Evolutionary conservation across 2,797 vertebrate species (phyloP), one percentile per base, ranked within the genome.

Genomic region (Gymnothorax reevesii): DNA sequence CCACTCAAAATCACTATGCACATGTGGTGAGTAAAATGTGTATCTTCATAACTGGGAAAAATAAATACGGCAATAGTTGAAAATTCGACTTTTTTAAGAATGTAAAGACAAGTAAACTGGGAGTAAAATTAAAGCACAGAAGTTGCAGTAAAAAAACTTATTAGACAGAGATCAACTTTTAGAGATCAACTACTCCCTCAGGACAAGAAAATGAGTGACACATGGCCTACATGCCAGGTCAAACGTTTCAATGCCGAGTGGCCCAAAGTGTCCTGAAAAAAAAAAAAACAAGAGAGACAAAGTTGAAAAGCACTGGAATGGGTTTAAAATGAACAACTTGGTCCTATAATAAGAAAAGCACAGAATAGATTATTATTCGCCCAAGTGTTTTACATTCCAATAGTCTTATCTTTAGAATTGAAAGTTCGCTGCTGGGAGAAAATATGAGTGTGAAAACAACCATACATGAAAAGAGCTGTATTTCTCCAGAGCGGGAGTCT

Each of bases 321-420:
- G 27, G 13, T 20, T 49, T 71, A 64, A n/a, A 57, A 33, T 85
- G 0, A 69, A 84, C 10, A 52, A 66, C 82, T 49, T 17, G 6
- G 62, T 83, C 20, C 55, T 42, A 77, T 10, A 33, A 83, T 75
- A 59, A 84, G 88, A 90, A 88, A 4, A n/a, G 13, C 27, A 80
- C 83, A 83, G 89, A 91, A 91, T 0, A 90, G 8, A 64, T 25
- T 80, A 92, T 90, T 91, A 92, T 92, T 84, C 80, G 86, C 83
- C 89, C 88, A 85, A 88, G 88, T 83, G 15, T 75, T 86, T 87
- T 80, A 22, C 82, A 88, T 42, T 88, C 89, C 88, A 85, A 80
- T 85, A 13, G 4, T 84, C 90, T 91, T 93, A 92, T 91, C 92
- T 93, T 90, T 90, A 90, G 91, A 84, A 85, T 84, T 84, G 85